phyloP scores from a whole-genome alignment of 1,140 invertebrate species.

The Octopus sinensis region DNA sequence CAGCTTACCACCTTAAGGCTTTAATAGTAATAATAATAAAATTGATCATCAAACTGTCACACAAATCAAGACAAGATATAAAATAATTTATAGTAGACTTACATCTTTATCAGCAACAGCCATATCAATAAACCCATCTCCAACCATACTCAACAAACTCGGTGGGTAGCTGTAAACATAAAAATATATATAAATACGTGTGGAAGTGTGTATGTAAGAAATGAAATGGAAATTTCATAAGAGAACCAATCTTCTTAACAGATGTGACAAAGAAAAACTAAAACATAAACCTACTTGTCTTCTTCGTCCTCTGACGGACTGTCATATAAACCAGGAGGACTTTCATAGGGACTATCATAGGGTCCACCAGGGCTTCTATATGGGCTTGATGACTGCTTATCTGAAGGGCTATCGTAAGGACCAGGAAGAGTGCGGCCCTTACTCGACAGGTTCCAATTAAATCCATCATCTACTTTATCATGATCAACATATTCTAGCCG shows the following conservation, averaged over 20 bases:
- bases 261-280: constrained; percentile 52
- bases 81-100: constrained; percentile 20
- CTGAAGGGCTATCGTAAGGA: constrained; percentile 1
- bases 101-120: constrained; percentile 43
- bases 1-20: too few relatives aligned
- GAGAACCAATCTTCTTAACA: constrained; percentile 32
- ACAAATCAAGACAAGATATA: not conserved
- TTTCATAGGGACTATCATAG: constrained; percentile 36
- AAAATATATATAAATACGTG: not conserved
- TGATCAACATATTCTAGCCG: constrained; percentile 35
- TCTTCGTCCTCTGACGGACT: constrained; percentile 49
- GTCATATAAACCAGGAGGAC: constrained; percentile 44
- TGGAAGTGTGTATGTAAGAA: not conserved
- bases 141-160: constrained; percentile 35
- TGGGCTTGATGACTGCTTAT: not conserved
- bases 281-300: constrained; percentile 49
- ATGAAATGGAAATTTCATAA: constrained; percentile 23
- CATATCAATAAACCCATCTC: constrained; percentile 41
- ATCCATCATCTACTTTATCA: constrained; percentile 27
- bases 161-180: not conserved
- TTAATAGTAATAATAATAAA: too few relatives aligned
- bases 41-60: too few relatives aligned
- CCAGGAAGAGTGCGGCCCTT: constrained; percentile 22
- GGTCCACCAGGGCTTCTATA: constrained; percentile 23
- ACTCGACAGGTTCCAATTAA: not conserved